Conservation (phyloP, 2,797 vertebrate genomes). For the Chiroxiphia lanceolata region DNA sequence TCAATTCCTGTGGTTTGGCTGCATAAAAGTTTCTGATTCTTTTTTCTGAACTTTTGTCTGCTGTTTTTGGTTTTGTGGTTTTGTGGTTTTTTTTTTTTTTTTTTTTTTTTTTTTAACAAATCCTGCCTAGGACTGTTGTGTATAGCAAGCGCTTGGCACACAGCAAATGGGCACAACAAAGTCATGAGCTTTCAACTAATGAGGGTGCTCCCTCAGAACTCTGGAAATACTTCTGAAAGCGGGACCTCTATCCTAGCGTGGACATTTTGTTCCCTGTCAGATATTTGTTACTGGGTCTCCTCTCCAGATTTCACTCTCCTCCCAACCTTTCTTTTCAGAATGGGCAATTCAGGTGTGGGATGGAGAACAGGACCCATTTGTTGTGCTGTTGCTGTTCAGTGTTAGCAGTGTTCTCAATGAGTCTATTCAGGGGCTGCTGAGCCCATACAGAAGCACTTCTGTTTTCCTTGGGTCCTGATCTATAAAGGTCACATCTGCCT, state of each 20-base stretch:
- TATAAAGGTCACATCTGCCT: not conserved
- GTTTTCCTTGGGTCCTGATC: not conserved
- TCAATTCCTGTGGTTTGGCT: not conserved
- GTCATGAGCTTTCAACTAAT: not conserved
- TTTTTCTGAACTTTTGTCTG: not conserved
- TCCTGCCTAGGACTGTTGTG: not conserved
- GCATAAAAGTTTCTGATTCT: not conserved
- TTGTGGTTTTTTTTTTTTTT: not conserved
- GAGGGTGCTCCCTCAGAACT: not conserved
- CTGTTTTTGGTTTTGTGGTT: not conserved
- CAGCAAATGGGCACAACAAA: not conserved
- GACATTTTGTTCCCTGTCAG: not conserved
- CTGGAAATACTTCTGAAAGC: not conserved
- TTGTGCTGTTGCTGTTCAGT: not conserved
- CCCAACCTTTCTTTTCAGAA: not conserved
- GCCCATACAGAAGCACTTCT: not conserved
- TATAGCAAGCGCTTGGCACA: accelerated
- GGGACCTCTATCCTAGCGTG: accelerated
- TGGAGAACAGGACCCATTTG: not conserved
- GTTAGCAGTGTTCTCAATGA: not conserved
- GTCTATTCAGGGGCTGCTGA: not conserved
- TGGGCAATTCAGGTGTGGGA: not conserved
- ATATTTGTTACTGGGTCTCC: accelerated
- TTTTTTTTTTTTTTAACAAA: no score
- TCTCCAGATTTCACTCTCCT: not conserved